These are phyloP conservation scores for Orestias chungarensis DNA, from an alignment of 2,797 vertebrate genomes.

Conservation along the genomic window DNA sequence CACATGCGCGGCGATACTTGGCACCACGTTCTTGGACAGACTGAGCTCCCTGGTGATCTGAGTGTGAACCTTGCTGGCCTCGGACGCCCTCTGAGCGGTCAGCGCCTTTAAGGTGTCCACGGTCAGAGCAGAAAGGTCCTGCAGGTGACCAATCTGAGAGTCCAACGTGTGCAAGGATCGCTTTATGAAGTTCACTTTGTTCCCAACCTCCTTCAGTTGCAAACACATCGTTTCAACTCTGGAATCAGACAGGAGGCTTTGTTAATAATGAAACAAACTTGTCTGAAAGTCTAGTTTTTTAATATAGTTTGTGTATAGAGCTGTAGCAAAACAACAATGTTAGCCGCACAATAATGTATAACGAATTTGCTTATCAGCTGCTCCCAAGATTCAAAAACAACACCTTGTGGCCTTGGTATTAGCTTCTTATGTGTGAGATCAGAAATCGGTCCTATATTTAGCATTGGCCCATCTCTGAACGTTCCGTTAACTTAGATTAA, in stretches of 20 bases:
- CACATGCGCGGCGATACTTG: slow-evolving; percentile 86
- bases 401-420: neutral
- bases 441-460: neutral
- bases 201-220: slow-evolving; percentile 96
- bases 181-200: slow-evolving; percentile 98
- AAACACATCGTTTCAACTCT: slow-evolving; percentile 98
- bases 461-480: neutral
- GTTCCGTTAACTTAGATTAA: neutral
- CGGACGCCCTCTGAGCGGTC: slow-evolving; percentile 94
- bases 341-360: neutral
- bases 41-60: slow-evolving; percentile 97
- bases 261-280: neutral
- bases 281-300: neutral
- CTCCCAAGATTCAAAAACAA: neutral
- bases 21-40: slow-evolving; percentile 94
- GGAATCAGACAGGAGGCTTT: slow-evolving; percentile 22
- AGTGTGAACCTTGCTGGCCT: slow-evolving; percentile 97
- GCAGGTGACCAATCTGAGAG: slow-evolving; percentile 99
- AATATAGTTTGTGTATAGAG: too few relatives aligned
- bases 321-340: neutral
- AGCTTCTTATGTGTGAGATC: too few relatives aligned
- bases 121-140: slow-evolving; percentile 95
- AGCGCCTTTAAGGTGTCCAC: slow-evolving; percentile 97
- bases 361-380: neutral
- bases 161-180: slow-evolving; percentile 96